These are phyloP conservation scores for Oryzias celebensis DNA, from an alignment of 2,113 vertebrate genomes.

Conservation along the genomic window DNA sequence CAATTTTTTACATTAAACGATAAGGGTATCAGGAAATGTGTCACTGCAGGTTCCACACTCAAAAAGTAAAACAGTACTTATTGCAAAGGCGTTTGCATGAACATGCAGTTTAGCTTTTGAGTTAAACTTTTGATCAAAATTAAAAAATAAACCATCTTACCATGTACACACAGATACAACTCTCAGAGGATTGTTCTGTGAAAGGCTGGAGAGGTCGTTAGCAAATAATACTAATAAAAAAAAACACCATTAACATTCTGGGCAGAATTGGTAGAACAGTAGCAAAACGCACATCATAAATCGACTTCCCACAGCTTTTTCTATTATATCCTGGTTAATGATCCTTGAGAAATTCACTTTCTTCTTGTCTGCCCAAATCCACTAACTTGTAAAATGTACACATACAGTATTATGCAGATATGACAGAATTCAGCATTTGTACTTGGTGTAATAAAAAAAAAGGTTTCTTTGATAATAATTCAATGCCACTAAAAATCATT, in stretches of 20 bases:
- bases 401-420: not conserved
- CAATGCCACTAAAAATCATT: not conserved
- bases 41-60: not conserved
- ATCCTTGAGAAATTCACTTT: constrained; percentile 3
- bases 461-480: not conserved
- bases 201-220: too few species aligned
- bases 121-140: not conserved
- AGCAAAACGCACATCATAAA: constrained; percentile 4
- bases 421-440: not conserved
- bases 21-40: not conserved
- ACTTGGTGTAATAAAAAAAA: not conserved
- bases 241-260: not conserved
- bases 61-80: not conserved
- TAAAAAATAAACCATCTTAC: not conserved
- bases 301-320: constrained; percentile 2
- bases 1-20: constrained; percentile 5
- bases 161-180: not conserved
- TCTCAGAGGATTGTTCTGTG: too few species aligned
- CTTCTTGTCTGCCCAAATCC: not conserved
- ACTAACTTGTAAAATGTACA: constrained; percentile 2
- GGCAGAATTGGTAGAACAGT: constrained; percentile 1
- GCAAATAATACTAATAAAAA: not conserved
- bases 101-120: too few species aligned
- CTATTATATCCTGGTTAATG: constrained; percentile 13
- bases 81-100: not conserved